Evolutionary conservation across 1,140 invertebrate genomes (phyloP).

Genomic region (Melanaphis sacchari): DNA sequence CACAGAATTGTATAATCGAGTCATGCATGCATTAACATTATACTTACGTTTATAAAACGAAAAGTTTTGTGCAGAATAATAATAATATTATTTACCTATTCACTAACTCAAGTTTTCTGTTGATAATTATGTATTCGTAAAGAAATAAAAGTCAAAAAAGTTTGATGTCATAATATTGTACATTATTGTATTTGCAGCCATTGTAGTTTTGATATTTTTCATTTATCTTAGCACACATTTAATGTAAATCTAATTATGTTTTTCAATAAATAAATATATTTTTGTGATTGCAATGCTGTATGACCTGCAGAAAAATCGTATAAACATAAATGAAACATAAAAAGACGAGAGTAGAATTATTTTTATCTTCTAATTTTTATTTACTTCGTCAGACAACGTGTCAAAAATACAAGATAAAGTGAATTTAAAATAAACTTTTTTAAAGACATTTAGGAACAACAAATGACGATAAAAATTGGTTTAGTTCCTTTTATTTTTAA

Average conservation of each 20-base stretch:
- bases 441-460: too few relatives aligned
- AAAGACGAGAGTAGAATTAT: background rate
- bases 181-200: background rate
- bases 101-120: background rate
- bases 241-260: background rate
- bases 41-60: too few relatives aligned
- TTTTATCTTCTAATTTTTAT: background rate
- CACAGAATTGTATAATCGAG: too few relatives aligned
- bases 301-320: background rate
- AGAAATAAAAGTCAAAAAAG: background rate
- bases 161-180: background rate
- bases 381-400: too few relatives aligned
- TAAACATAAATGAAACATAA: background rate
- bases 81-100: too few relatives aligned
- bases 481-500: too few relatives aligned
- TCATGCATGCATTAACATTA: too few relatives aligned
- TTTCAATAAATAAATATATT: background rate
- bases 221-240: background rate
- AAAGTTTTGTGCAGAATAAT: too few relatives aligned
- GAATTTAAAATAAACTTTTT: too few relatives aligned
- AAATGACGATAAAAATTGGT: too few relatives aligned
- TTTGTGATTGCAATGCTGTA: background rate
- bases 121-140: background rate
- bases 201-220: background rate
- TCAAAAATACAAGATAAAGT: too few relatives aligned